Evolutionary conservation across 2,888 invertebrate species (phyloP).

Genomic region (Thyatira batis): DNA sequence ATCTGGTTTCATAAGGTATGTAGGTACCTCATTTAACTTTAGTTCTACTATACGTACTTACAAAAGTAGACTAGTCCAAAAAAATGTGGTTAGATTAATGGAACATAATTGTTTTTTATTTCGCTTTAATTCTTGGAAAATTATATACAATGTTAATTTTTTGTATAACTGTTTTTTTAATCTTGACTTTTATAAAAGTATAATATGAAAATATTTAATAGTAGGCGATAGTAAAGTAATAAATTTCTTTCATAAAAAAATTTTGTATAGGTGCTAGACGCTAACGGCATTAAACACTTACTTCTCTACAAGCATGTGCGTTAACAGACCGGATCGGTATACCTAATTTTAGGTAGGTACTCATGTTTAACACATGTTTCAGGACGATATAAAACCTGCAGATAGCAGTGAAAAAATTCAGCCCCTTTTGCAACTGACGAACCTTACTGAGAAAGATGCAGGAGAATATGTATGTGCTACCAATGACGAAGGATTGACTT

Average conservation of each 20-base stretch:
- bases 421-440: slow-evolving; percentile 45
- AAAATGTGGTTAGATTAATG: too few species aligned
- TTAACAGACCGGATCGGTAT: background rate
- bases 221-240: too few species aligned
- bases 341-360: background rate
- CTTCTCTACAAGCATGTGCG: background rate
- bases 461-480: slow-evolving; percentile 72
- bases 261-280: background rate
- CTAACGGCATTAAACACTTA: background rate
- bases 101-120: too few species aligned
- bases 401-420: slow-evolving; percentile 40
- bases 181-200: too few species aligned
- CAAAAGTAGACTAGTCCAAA: too few species aligned
- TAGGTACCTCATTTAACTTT: too few species aligned
- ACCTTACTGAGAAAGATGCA: slow-evolving; percentile 50
- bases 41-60: slow-evolving; percentile 1
- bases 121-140: too few species aligned
- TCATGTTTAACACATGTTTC: slow-evolving; percentile 18
- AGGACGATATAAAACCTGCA: slow-evolving; percentile 57
- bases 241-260: too few species aligned
- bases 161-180: too few species aligned
- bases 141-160: too few species aligned
- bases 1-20: slow-evolving; percentile 71
- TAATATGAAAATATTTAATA: too few species aligned
- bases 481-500: slow-evolving; percentile 60